phyloP scores from a whole-genome alignment of 2,113 vertebrate species.

The Castor canadensis region DNA sequence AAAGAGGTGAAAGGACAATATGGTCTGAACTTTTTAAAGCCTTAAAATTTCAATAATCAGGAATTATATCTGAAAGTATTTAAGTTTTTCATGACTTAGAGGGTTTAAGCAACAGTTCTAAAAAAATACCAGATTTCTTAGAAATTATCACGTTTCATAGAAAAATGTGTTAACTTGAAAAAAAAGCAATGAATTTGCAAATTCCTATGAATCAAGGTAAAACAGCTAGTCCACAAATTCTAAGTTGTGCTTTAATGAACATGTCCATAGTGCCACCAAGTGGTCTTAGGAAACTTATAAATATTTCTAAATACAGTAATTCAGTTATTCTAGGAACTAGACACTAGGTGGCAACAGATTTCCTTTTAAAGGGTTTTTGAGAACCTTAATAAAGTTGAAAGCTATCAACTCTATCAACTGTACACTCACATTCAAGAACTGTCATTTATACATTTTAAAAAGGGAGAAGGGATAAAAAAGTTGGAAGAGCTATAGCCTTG shows the following conservation, averaged over 20 bases:
- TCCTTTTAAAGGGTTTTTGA: background rate
- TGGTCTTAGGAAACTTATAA: background rate
- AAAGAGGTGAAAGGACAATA: background rate
- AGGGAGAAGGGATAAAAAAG: background rate
- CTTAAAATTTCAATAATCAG: background rate
- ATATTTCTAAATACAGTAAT: background rate
- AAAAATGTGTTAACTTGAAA: background rate
- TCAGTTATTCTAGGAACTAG: background rate
- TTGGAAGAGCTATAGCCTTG: background rate
- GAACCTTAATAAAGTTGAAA: background rate
- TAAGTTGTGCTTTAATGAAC: background rate
- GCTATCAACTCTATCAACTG: too few species aligned
- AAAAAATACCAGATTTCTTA: conserved; percentile 12
- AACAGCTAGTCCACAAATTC: background rate
- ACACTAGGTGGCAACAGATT: conserved; percentile 61
- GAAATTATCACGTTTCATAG: background rate
- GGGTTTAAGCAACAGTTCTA: background rate
- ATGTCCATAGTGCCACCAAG: conserved; percentile 47
- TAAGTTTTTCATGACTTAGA: background rate
- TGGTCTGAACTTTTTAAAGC: background rate
- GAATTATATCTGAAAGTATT: background rate
- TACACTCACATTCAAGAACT: background rate
- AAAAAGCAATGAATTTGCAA: conserved; percentile 36
- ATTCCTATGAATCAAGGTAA: background rate
- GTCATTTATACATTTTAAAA: background rate